phyloP scores from a whole-genome alignment of 2,797 vertebrate genomes.

The Netta rufina region DNA sequence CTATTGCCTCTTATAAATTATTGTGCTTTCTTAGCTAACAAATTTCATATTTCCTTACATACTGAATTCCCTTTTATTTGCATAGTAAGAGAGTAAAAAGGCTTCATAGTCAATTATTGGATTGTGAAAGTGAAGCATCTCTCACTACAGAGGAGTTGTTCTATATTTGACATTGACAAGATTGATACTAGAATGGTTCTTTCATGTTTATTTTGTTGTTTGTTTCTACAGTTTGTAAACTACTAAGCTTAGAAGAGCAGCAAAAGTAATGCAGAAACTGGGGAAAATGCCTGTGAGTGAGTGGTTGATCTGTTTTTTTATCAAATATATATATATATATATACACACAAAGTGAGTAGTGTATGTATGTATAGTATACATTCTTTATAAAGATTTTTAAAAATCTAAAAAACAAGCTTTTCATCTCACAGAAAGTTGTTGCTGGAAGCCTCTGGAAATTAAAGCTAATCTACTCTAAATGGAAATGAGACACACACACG shows the following conservation, averaged over 20 bases:
- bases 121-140: background rate
- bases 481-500: background rate
- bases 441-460: background rate
- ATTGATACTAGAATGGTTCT: background rate
- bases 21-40: background rate
- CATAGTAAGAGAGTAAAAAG: background rate
- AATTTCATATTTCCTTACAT: background rate
- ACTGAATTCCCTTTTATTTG: background rate
- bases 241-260: background rate
- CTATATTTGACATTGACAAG: background rate
- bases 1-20: background rate
- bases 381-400: background rate
- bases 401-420: background rate
- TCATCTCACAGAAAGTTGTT: background rate
- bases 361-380: background rate
- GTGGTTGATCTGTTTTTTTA: background rate
- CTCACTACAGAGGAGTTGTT: background rate
- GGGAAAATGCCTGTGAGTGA: background rate
- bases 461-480: background rate
- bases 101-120: rapidly evolving
- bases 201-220: background rate
- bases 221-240: background rate
- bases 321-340: background rate
- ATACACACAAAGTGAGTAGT: background rate
- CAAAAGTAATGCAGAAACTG: background rate